phyloP scores from a whole-genome alignment of 2,113 vertebrate species.

The Lagopus leucura region DNA sequence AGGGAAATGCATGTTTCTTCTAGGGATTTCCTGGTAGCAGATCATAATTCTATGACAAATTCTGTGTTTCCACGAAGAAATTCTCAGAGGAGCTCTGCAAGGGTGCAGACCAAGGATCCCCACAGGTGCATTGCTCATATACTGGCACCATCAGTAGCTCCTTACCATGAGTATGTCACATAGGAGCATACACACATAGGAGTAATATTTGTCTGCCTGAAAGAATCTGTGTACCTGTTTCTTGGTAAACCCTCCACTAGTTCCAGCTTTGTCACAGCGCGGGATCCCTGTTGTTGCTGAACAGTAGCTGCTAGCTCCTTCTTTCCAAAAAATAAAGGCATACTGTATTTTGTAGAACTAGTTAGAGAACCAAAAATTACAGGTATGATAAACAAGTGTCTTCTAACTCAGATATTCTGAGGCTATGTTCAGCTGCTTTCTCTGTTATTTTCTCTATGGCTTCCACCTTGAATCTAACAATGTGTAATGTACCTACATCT shows the following conservation, averaged over 20 bases:
- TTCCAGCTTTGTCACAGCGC: conserved; percentile 9
- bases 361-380: conserved; percentile 53
- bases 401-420: conserved; percentile 62
- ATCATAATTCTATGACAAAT: conserved; percentile 34
- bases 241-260: not conserved
- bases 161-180: not conserved
- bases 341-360: conserved; percentile 40
- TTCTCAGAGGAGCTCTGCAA: conserved; percentile 34
- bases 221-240: not conserved
- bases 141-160: not conserved
- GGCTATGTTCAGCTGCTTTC: conserved; percentile 58
- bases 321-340: conserved; percentile 5
- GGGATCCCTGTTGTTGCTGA: not conserved
- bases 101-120: conserved; percentile 10
- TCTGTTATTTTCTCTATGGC: conserved; percentile 52
- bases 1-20: conserved; percentile 47
- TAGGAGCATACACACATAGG: not conserved
- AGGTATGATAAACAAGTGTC: conserved; percentile 37
- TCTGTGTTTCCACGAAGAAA: conserved; percentile 41
- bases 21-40: conserved; percentile 50
- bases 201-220: conserved; percentile 13
- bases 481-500: conserved; percentile 41
- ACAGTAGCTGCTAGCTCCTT: conserved; percentile 15
- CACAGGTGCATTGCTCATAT: not conserved
- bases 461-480: conserved; percentile 52